Evolutionary conservation across 2,888 invertebrate species (phyloP), one percentile per base, ranked within the genome.

Genomic region (Pachymerium ferrugineum): DNA sequence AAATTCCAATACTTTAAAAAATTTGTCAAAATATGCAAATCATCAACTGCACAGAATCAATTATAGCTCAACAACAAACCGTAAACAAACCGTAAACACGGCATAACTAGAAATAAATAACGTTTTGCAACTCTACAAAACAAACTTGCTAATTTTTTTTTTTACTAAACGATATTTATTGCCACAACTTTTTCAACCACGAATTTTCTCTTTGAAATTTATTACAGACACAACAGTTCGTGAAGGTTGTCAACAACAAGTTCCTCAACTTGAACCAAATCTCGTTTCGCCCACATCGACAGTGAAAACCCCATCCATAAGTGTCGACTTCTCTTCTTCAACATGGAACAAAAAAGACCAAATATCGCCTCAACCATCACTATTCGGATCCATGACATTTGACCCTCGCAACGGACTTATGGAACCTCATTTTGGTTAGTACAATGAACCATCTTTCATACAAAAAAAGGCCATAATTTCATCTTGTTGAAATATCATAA

Each of bases 341-440:
- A 54, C 74, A 16, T 72, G 74, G 72, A 30, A 72, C 28, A 62
- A 72, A 16, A 54, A 54, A 54, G 47, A 54, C 19, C 47, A 54
- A 54, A 22, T 74, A n/a, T 67, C 72, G 38, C 62, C 62, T 72
- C n/a, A n/a, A n/a, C 72, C 75, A 30, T 62, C 73, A 29, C 68
- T 70, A 16, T 75, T 74, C 62, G 75, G 73, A 62, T 25, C 73
- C 14, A 38, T 71, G 25, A 54, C 69, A 35, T 73, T 70, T 70
- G 75, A 75, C 70, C 73, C 75, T 28, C 67, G 73, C 33, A 75
- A 73, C 75, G 73, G 73, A 19, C 73, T 73, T 62, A 75, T 75
- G 75, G 75, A 75, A 69, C 75, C 75, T 19, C 75, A 75, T 54
- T 75, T 75, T 38, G 75, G 75, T 75, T 62, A 73, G 67, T 73